phyloP scores from a whole-genome alignment of 2,113 vertebrate genomes.

The Ciconia stormi region DNA sequence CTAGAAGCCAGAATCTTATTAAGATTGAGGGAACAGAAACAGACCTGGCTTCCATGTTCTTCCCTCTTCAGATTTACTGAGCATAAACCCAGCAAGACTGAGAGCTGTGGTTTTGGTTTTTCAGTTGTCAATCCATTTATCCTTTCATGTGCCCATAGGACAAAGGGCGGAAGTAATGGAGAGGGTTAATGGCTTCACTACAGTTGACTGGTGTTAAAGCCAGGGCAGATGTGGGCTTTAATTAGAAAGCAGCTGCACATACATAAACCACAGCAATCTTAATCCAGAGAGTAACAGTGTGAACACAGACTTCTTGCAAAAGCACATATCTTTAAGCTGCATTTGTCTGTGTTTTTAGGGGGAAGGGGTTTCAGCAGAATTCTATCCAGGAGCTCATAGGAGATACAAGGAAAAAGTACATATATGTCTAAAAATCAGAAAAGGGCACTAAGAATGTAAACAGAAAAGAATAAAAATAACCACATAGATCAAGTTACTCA shows the following conservation, averaged over 20 bases:
- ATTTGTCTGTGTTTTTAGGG: background rate
- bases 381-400: background rate
- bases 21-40: background rate
- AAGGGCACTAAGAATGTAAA: constrained; percentile 65
- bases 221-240: constrained; percentile 36
- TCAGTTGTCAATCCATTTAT: background rate
- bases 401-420: constrained; percentile 18
- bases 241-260: constrained; percentile 47
- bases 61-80: background rate
- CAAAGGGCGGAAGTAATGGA: background rate
- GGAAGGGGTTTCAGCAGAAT: background rate
- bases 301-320: constrained; percentile 5
- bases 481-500: constrained; percentile 64
- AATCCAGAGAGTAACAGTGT: background rate
- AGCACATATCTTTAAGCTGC: background rate
- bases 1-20: background rate
- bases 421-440: constrained; percentile 40
- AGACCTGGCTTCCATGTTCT: background rate
- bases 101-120: background rate
- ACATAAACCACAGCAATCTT: constrained; percentile 35
- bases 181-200: constrained; percentile 19
- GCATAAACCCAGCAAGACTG: background rate
- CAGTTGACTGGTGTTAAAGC: constrained; percentile 4
- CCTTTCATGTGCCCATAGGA: background rate
- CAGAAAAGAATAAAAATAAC: constrained; percentile 63